Percentiles rank a stretch among this genome's conserved stretches.
phyloP scores from a whole-genome alignment of 2,113 vertebrate genomes.

The Ictalurus punctatus region DNA sequence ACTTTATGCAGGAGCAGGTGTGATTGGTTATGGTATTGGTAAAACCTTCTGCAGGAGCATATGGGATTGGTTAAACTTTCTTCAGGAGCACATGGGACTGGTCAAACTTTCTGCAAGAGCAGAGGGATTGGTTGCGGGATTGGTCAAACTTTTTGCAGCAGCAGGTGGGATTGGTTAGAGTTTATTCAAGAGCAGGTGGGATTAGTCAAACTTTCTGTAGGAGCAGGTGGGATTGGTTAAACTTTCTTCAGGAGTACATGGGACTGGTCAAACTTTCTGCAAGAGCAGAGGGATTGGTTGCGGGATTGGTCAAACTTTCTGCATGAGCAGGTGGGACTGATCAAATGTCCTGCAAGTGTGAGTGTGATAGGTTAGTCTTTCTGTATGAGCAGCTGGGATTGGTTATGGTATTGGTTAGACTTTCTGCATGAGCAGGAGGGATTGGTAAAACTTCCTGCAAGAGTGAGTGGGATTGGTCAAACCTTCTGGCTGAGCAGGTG shows the following conservation, averaged over 20 bases:
- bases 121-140: too few relatives aligned
- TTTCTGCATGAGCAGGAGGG: neutral
- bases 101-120: neutral
- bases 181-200: neutral
- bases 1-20: neutral
- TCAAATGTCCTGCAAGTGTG: too few relatives aligned
- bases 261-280: neutral
- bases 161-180: neutral
- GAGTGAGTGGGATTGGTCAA: neutral
- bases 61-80: neutral
- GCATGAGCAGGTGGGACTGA: neutral
- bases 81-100: too few relatives aligned
- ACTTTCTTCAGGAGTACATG: neutral
- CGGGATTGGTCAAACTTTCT: neutral
- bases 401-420: neutral
- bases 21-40: neutral
- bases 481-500: neutral
- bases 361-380: neutral
- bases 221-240: neutral
- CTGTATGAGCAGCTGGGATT: too few relatives aligned
- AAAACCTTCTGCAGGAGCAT: neutral
- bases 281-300: neutral
- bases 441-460: neutral
- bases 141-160: neutral
- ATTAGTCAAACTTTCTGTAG: neutral